phyloP scores from a whole-genome alignment of 2,888 invertebrate species.

The Odiellus spinosus region DNA sequence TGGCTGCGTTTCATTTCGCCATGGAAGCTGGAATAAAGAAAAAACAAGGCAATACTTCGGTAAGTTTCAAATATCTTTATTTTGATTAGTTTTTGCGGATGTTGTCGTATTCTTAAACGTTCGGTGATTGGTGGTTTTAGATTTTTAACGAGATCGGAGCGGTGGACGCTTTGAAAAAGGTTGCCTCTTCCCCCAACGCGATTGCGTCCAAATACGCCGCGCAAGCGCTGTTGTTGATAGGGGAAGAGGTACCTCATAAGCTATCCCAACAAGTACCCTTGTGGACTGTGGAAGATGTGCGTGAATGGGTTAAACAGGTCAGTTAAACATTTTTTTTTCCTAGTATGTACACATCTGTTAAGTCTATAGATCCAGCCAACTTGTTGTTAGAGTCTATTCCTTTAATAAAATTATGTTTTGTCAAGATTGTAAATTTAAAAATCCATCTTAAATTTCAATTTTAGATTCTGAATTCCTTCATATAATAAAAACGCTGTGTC shows the following conservation, averaged over 20 bases:
- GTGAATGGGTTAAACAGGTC: constrained; percentile 90
- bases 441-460: neutral
- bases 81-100: no score
- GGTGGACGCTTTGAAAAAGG: constrained; percentile 82
- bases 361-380: no score
- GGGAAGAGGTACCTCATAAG: constrained; percentile 94
- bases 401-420: no score
- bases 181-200: constrained; percentile 94
- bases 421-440: neutral
- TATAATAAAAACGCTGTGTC: no score
- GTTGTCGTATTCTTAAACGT: no score
- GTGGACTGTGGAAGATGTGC: constrained; percentile 92
- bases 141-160: constrained; percentile 80
- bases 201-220: constrained; percentile 94
- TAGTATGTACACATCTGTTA: neutral
- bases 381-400: no score
- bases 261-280: constrained; percentile 93
- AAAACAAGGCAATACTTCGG: constrained; percentile 68
- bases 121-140: constrained; percentile 1
- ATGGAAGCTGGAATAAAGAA: constrained; percentile 99
- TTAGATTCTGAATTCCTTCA: neutral
- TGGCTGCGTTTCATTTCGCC: constrained; percentile 94
- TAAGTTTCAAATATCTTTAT: constrained; percentile 8
- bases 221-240: constrained; percentile 75
- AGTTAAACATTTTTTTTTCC: no score